A percentile compares a stretch with the other conserved stretches of the same genome.
Conservation (phyloP, 2,113 vertebrate species). For the Oreotrochilus melanogaster region DNA sequence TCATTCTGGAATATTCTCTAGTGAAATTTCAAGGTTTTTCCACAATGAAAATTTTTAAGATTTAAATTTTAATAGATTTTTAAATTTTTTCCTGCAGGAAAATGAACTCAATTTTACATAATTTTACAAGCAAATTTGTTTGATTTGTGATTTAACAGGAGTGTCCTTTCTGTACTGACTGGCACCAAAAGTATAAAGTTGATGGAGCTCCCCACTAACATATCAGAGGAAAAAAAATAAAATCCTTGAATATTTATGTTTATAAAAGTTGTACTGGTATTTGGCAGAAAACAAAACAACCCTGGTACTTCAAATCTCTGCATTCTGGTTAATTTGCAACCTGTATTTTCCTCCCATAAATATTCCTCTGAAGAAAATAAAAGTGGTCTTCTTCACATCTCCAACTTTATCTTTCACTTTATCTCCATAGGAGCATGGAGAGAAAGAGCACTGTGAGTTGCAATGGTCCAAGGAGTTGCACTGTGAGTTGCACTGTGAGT, state of each 20-base stretch:
- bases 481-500: neutral
- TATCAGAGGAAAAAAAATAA: neutral
- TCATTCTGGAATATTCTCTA: neutral
- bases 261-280: neutral
- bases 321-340: neutral
- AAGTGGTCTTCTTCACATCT: neutral
- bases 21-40: neutral
- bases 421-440: neutral
- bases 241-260: neutral
- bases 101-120: neutral
- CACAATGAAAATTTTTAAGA: neutral
- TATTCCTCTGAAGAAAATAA: neutral
- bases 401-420: neutral
- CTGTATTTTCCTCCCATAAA: neutral
- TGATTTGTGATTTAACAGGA: neutral
- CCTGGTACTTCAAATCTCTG: neutral
- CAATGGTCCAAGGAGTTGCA: neutral
- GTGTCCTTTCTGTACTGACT: neutral
- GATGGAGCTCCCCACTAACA: neutral
- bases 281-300: accelerated
- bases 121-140: neutral
- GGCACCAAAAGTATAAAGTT: neutral
- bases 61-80: neutral
- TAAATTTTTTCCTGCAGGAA: neutral
- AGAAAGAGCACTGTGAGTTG: neutral